These are phyloP conservation scores for Drosophila kokeensis DNA, from an alignment of 2,888 invertebrate genomes.

Conservation along the genomic window DNA sequence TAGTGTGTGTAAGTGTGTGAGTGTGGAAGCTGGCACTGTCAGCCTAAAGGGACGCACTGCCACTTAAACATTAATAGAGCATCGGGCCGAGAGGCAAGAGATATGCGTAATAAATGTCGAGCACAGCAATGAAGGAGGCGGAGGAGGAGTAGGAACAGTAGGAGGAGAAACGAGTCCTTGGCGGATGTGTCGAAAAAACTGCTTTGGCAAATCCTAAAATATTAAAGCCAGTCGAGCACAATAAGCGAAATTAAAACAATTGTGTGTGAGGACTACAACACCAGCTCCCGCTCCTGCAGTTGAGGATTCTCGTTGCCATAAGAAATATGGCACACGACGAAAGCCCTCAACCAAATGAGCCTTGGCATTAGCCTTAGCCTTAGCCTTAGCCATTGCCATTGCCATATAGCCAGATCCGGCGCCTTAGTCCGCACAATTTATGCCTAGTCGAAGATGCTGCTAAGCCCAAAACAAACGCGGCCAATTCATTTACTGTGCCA, in stretches of 20 bases:
- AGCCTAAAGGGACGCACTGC: constrained; percentile 78
- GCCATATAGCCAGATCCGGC: constrained; percentile 22
- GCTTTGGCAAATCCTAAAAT: constrained; percentile 72
- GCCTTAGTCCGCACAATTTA: constrained; percentile 65
- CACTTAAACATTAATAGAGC: constrained; percentile 83
- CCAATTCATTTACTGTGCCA: constrained; percentile 78
- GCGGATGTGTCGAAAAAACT: constrained; percentile 51
- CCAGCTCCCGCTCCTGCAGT: background rate
- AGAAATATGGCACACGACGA: constrained; percentile 72
- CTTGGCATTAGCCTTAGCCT: constrained; percentile 47
- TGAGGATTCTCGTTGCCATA: constrained; percentile 52
- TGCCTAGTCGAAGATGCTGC: constrained; percentile 69
- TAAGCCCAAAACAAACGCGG: constrained; percentile 72
- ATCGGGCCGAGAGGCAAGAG: constrained; percentile 46
- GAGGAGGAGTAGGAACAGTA: background rate
- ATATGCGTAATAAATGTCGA: constrained; percentile 82
- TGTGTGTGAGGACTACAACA: constrained; percentile 56
- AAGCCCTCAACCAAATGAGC: constrained; percentile 71
- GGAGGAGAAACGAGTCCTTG: constrained; percentile 20
- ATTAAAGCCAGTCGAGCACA: constrained; percentile 74
- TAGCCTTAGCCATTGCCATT: constrained; percentile 14
- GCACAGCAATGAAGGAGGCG: constrained; percentile 34
- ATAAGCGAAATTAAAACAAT: constrained; percentile 81
- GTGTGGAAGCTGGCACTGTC: constrained; percentile 33
- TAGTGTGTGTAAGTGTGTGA: constrained; percentile 40